Evolutionary conservation across 1,140 invertebrate genomes (phyloP).

Genomic region (Brachionus koreanus): DNA sequence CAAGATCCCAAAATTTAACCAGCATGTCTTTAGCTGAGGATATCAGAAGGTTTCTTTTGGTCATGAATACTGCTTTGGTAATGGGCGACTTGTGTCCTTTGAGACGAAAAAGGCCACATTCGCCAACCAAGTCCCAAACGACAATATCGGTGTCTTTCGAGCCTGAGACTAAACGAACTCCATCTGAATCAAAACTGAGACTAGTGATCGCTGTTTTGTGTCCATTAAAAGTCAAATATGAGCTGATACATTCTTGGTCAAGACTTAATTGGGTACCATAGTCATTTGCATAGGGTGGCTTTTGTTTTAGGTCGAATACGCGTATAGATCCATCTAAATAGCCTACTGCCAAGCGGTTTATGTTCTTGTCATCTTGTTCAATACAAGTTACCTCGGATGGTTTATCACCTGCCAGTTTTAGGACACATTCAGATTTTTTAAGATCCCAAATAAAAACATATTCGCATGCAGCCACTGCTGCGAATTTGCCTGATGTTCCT

Average conservation of each 20-base stretch:
- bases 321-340: conserved; percentile 83
- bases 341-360: conserved; percentile 75
- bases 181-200: conserved; percentile 73
- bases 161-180: conserved; percentile 68
- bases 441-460: conserved; percentile 90
- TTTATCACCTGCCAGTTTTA: background rate
- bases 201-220: conserved; percentile 80
- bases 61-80: conserved; percentile 80
- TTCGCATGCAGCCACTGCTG: conserved; percentile 83
- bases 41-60: conserved; percentile 70
- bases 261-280: conserved; percentile 51
- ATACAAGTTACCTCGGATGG: conserved; percentile 33
- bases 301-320: conserved; percentile 63
- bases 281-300: background rate
- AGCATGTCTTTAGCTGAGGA: conserved; percentile 81
- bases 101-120: conserved; percentile 79
- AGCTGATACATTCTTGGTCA: conserved; percentile 18
- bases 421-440: conserved; percentile 78
- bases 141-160: conserved; percentile 82
- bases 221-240: conserved; percentile 72
- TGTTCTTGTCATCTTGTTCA: conserved; percentile 14
- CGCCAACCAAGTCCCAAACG: conserved; percentile 87
- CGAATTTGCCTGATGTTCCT: conserved; percentile 72
- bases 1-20: conserved; percentile 94
- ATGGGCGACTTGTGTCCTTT: conserved; percentile 85